Evolutionary conservation across 1,140 invertebrate genomes (phyloP), one percentile per base, ranked within the genome.

Genomic region (Augochlora pura): DNA sequence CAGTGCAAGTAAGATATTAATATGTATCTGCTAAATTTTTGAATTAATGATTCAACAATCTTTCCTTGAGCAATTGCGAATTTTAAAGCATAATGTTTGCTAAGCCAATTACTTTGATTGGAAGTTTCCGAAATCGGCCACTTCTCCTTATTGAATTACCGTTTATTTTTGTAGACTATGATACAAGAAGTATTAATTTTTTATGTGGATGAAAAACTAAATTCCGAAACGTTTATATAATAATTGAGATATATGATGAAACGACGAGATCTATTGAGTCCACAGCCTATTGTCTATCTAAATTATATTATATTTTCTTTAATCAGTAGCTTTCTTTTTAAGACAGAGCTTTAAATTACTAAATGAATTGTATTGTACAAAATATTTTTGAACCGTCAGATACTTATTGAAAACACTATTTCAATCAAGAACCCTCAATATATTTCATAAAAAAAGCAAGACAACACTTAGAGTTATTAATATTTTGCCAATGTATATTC

Each of bases 401-500:
- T 27, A 12, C 12, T 71, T n/a, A 3, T 72, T 32, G 23, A 54
- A 57, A 54, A n/a, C 57, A 60, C 21, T 12, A 4, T 65, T 64
- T 57, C 39, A 63, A 70, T 52, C 42, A 32, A 23, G 49, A 14
- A 39, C 10, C 23, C n/a, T n/a, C 68, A 68, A 71, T 70, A 49
- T 70, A 32, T 49, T 12, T 21, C 9, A 38, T 14, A 21, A 59
- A 59, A 62, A 52, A 7, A 25, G 27, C 42, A 21, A 5, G 6
- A 46, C 23, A n/a, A 62, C 38, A 23, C 71, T 9, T 63, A 77
- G 69, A 77, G 71, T 63, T 72, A 81, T 77, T 59, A 84, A 81
- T 84, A 85, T 84, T 85, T 85, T 85, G 42, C 60, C 57, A 59
- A 64, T 27, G 60, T 81, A 80, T 80, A 82, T 88, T 80, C 82